Evolutionary conservation across 1,140 invertebrate species (phyloP).

Genomic region (Parapsyche elsis): DNA sequence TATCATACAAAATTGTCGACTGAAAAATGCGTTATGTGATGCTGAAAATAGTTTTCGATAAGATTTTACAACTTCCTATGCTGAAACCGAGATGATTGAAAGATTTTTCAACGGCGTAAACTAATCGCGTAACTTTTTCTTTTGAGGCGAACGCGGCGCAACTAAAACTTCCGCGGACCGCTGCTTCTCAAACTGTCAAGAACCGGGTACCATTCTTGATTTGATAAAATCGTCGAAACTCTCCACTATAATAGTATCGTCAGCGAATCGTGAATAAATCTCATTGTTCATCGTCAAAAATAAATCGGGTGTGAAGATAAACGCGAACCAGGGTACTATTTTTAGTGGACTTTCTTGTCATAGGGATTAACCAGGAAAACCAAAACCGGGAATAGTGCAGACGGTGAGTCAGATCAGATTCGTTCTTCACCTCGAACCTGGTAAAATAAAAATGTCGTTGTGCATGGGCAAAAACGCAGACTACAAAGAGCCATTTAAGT

Average conservation of each 20-base stretch:
- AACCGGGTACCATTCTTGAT: not conserved
- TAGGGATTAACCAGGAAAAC: slow-evolving; percentile 15
- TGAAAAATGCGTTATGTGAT: not conserved
- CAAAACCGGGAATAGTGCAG: slow-evolving; percentile 6
- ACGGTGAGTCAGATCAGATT: not conserved
- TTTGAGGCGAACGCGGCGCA: slow-evolving; percentile 26
- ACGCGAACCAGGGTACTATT: not conserved
- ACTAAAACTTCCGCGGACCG: not conserved
- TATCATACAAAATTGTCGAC: no score
- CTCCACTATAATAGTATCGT: not conserved
- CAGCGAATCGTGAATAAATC: not conserved
- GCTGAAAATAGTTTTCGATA: not conserved
- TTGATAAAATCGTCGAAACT: not conserved
- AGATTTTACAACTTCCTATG: slow-evolving; percentile 10
- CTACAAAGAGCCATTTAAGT: slow-evolving; percentile 17
- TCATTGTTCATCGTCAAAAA: not conserved
- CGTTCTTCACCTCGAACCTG: not conserved
- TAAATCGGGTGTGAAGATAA: not conserved
- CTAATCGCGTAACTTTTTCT: slow-evolving; percentile 41
- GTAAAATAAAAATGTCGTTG: not conserved
- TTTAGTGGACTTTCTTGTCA: not conserved
- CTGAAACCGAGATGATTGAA: slow-evolving; percentile 38
- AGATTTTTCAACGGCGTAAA: slow-evolving; percentile 50
- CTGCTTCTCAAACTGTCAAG: slow-evolving; percentile 3
- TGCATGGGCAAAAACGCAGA: not conserved